Conservation (phyloP, 2,113 vertebrate species). For the Macrotis lagotis region DNA sequence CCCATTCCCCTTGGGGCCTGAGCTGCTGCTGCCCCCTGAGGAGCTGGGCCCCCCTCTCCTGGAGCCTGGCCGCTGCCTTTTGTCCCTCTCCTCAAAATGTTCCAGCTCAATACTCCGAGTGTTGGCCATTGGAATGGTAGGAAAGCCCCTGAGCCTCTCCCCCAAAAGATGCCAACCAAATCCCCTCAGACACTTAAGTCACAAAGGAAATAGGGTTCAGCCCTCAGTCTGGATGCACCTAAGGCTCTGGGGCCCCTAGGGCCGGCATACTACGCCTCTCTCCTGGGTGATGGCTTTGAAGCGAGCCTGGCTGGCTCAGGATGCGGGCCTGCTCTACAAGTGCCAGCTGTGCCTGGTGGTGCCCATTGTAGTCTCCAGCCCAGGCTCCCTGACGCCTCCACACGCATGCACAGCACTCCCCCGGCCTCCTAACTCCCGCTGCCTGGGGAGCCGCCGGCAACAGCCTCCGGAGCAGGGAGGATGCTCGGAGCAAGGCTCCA, state of each 20-base stretch:
- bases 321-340: constrained; percentile 24
- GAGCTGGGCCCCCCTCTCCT: constrained; percentile 84
- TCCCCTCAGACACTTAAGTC: not conserved
- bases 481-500: not conserved
- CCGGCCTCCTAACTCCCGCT: constrained; percentile 34
- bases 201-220: fast-evolving
- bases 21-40: constrained; percentile 82
- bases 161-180: not conserved
- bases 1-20: constrained; percentile 88
- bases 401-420: constrained; percentile 56
- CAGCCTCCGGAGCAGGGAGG: not conserved
- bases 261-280: constrained; percentile 34
- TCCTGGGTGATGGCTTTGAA: constrained; percentile 51
- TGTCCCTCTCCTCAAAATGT: constrained; percentile 96
- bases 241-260: constrained; percentile 57
- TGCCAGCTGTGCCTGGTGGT: constrained; percentile 26
- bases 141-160: not conserved
- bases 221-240: not conserved
- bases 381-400: not conserved
- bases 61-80: constrained; percentile 84
- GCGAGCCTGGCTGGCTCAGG: not conserved
- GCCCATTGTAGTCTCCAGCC: constrained; percentile 43
- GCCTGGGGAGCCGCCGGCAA: not conserved
- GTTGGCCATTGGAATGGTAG: constrained; percentile 85
- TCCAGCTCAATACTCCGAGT: constrained; percentile 93